Conservation (phyloP, 2,797 vertebrate species). For the Denticeps clupeoides region DNA sequence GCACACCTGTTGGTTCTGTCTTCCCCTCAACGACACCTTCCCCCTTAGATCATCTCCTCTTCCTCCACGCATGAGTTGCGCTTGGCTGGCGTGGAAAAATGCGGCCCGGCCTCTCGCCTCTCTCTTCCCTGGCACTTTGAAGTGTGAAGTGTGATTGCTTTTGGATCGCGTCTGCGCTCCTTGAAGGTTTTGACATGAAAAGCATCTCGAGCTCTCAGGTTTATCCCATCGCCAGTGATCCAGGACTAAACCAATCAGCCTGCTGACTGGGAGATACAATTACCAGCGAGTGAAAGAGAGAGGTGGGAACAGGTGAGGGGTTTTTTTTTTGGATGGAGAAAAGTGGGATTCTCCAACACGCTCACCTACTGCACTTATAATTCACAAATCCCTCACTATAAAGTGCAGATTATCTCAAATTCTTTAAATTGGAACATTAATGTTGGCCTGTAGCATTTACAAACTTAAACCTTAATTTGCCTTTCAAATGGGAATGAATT, state of each 20-base stretch:
- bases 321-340: slow-evolving; percentile 25
- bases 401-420: too few species aligned
- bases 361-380: too few species aligned
- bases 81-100: slow-evolving; percentile 55
- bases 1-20: slow-evolving; percentile 67
- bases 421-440: too few species aligned
- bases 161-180: slow-evolving; percentile 59
- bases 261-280: slow-evolving; percentile 61
- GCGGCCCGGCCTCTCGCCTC: slow-evolving; percentile 54
- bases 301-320: slow-evolving; percentile 39
- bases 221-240: slow-evolving; percentile 63
- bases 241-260: slow-evolving; percentile 71
- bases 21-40: slow-evolving; percentile 60
- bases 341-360: slow-evolving; percentile 26
- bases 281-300: slow-evolving; percentile 56
- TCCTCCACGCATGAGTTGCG: slow-evolving; percentile 63
- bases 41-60: slow-evolving; percentile 70
- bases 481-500: too few species aligned
- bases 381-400: too few species aligned
- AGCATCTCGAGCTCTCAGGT: slow-evolving; percentile 61
- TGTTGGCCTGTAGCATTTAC: too few species aligned
- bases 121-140: slow-evolving; percentile 61
- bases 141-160: slow-evolving; percentile 74
- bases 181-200: slow-evolving; percentile 72
- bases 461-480: too few species aligned